Evolutionary conservation across 2,113 vertebrate species (phyloP).

Genomic region (Corynorhinus townsendii): DNA sequence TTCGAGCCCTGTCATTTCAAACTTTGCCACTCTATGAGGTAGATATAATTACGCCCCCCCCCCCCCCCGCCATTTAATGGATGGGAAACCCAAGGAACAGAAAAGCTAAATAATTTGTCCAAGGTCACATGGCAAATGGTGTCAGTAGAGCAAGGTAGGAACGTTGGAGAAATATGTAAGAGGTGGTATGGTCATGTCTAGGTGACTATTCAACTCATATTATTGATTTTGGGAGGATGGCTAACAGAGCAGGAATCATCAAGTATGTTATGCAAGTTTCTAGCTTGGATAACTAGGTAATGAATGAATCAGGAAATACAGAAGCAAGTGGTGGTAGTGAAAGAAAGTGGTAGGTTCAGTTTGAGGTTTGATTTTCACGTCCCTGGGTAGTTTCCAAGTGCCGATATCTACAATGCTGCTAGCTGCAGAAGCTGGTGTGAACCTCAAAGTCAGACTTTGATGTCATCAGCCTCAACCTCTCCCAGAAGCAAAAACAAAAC

Average conservation of each 20-base stretch:
- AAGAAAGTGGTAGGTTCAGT: neutral
- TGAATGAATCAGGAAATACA: neutral
- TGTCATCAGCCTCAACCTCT: neutral
- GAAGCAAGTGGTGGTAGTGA: neutral
- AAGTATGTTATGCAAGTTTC: neutral
- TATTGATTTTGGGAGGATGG: neutral
- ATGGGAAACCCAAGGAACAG: neutral
- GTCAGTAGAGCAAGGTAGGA: neutral
- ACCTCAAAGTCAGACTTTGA: neutral
- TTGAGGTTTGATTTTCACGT: neutral
- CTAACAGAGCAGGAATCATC: neutral
- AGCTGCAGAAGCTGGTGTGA: neutral
- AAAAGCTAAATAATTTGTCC: neutral
- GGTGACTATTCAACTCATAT: neutral
- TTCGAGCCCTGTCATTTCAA: constrained; percentile 1
- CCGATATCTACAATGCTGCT: neutral
- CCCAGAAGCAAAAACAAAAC: neutral
- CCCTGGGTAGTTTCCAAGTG: neutral
- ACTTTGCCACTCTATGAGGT: neutral
- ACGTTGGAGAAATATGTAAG: constrained; percentile 1
- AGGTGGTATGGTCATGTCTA: neutral
- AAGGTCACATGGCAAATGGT: neutral
- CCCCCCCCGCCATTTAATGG: neutral
- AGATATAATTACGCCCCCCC: neutral
- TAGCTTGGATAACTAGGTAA: neutral